Base-by-base conservation (phyloP, 2,113 vertebrate genomes). In the Tupaia tana region DNA sequence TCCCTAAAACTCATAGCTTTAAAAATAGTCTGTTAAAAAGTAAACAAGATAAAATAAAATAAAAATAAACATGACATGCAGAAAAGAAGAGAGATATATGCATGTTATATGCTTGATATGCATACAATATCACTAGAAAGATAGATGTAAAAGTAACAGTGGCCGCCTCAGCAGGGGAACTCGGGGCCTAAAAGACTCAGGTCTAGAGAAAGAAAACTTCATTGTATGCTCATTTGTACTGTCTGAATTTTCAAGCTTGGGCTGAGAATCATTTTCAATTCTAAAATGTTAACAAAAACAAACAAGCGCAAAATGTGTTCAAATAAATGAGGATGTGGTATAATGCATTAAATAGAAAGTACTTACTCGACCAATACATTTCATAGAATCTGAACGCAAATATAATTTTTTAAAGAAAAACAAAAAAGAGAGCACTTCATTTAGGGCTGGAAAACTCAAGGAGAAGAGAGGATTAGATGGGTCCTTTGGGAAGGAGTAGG, bases 381-480 rank as follows among this genome's bases (percentile, higher is more conserved):
- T 89, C 88, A 71, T 13, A 87, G 52, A 91, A 34, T 29, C 2
- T 56, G 87, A 91, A 82, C 52, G 63, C 54, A 95, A 96, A 91
- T 73, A 84, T 80, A 16, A 78, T 43, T 12, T 77, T 63, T 56
- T 56, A 56, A 71, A 78, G 52, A n/a, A 73, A 92, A 70, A 52
- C 43, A 69, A 89, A 87, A 56, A 19, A 90, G 13, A 63, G 8
- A 70, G 7, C 89, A 54, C 31, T 77, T 93, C 18, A 79, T 83
- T 79, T 83, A 20, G 70, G 82, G 54, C 70, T 22, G 1, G 71
- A 69, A 83, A 91, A 95, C 58, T 77, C 69, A 18, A 19, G 16
- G 13, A 78, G 29, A 93, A 94, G 83, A 67, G 59, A 77, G 24
- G 63, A 74, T 66, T 43, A 56, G 29, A 67, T 20, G 56, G 58